Conservation (phyloP, 2,888 invertebrate genomes). For the Eurytoma californica region DNA sequence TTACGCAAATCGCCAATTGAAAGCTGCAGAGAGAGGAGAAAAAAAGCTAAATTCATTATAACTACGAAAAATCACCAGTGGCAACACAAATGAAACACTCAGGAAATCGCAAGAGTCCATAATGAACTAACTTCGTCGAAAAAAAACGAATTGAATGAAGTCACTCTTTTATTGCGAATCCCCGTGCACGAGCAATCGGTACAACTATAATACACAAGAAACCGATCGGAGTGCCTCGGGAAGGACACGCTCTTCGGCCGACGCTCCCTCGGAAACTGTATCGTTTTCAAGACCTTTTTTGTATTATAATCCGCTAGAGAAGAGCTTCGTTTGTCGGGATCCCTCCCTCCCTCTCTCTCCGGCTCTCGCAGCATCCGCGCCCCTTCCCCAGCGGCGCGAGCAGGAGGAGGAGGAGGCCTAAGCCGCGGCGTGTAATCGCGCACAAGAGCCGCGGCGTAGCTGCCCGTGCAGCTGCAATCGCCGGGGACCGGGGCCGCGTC, state of each 20-base stretch:
- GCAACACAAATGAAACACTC: too few species aligned
- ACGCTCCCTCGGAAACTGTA: constrained; percentile 64
- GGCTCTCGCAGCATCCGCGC: neutral
- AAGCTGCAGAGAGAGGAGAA: too few species aligned
- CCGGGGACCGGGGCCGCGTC: too few species aligned
- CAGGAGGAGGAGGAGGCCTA: neutral
- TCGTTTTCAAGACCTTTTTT: constrained; percentile 55
- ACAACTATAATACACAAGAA: neutral
- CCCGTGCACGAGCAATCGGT: too few species aligned
- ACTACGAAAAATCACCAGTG: too few species aligned
- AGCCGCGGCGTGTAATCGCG: neutral
- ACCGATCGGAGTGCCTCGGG: neutral
- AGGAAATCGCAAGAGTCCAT: too few species aligned
- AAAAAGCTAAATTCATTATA: too few species aligned
- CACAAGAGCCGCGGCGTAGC: neutral
- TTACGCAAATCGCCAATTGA: too few species aligned
- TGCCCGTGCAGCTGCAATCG: neutral
- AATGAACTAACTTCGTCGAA: too few species aligned
- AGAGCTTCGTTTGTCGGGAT: neutral
- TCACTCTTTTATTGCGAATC: too few species aligned
- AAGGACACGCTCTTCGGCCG: constrained; percentile 50
- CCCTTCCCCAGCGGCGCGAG: neutral
- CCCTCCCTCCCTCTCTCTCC: neutral
- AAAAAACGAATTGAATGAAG: too few species aligned
- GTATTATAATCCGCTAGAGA: constrained; percentile 27